Percentiles rank a stretch among this genome's conserved stretches.
Conservation (phyloP, 2,113 vertebrate genomes). For the Sterna hirundo region DNA sequence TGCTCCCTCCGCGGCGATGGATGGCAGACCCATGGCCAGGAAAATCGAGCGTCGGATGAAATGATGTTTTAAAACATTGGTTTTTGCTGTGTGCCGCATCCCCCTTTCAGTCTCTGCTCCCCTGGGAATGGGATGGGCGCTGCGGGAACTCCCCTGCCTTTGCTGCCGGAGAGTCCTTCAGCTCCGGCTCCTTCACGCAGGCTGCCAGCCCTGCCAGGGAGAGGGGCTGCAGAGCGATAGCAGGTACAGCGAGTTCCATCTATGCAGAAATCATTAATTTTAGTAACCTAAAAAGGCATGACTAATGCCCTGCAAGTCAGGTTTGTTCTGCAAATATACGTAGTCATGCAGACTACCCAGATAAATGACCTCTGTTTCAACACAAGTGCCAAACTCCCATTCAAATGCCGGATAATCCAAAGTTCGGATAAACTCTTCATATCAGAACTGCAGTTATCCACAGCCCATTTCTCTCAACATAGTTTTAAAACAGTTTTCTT, state of each 20-base stretch:
- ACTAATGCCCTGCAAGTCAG: neutral
- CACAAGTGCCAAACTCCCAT: neutral
- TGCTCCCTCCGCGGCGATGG: neutral
- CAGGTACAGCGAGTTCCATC: neutral
- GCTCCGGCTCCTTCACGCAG: neutral
- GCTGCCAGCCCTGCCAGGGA: rapidly evolving
- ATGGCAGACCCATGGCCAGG: rapidly evolving
- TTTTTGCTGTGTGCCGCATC: rapidly evolving
- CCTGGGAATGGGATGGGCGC: neutral
- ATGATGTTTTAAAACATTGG: rapidly evolving
- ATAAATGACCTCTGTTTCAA: neutral
- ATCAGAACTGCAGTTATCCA: neutral
- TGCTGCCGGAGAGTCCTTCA: neutral
- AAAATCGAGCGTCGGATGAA: rapidly evolving
- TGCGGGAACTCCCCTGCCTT: neutral
- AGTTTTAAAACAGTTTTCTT: neutral
- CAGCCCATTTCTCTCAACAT: neutral
- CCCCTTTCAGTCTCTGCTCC: neutral
- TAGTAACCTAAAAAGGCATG: neutral
- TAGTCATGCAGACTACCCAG: neutral
- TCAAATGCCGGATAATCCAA: neutral
- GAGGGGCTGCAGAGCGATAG: neutral
- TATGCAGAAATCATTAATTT: neutral
- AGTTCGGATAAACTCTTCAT: neutral
- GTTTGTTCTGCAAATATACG: neutral